Evolutionary conservation across 53 echinoderm and acorn worm species (phyloP), one percentile per base, ranked within the genome.

Genomic region (Zoroaster sp.): DNA sequence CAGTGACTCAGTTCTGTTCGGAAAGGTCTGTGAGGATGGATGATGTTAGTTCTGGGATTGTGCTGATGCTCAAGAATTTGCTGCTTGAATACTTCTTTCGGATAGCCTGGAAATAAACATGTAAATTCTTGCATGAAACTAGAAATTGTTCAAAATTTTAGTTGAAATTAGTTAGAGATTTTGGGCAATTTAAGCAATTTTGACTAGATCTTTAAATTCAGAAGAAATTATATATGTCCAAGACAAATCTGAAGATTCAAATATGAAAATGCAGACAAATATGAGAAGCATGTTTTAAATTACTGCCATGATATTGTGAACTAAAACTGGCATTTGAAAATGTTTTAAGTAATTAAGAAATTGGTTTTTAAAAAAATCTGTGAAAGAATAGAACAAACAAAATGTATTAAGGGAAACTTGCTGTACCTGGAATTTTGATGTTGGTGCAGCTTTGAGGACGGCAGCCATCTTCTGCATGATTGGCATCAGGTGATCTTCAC

Each of bases 1-100:
- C 28, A 25, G 28, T 9, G 63, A n/a, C 72, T 71, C 54, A 82
- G 65, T 73, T 0, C 34, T 83, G 69, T 23, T 90, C 83, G 2
- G 88, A 88, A 13, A 92, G 77, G 23, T 89, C 85, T 31, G 80
- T 71, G 11, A 97, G 44, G 20, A 45, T 39, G 17, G 90, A 54
- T 12, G 97, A 92, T 25, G 80, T 83, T 72, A 97, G 94, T 83
- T 93, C 69, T 21, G 90, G 1, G 66, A 92, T 83, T 20, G 69
- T 69, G 79, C 97, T 97, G 90, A 95, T 95, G 80, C 67, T 91
- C 93, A 95, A 90, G 92, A 97, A 97, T 35, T 95, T 95, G 72
- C 80, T 89, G 91, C 97, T 97, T 45, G 93, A 79, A 68, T 92
- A 97, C 66, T 97, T 97, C 23, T 89, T 95, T 53, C 92, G 78